Conservation (phyloP, 2,113 vertebrate species). For the Dipodomys spectabilis region DNA sequence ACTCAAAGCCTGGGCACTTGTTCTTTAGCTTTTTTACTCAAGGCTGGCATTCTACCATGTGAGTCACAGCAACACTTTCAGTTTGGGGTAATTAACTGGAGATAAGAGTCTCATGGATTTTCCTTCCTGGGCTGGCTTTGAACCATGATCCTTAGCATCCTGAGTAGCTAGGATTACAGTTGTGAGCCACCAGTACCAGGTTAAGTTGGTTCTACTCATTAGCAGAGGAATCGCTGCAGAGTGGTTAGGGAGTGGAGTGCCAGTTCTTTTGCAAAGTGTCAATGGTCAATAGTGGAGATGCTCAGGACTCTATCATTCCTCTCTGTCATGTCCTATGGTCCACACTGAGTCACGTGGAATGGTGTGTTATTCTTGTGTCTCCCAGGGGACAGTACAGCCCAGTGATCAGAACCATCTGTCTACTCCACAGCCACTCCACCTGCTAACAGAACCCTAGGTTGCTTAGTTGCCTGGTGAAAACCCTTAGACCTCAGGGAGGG, state of each 20-base stretch:
- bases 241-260: too few species aligned
- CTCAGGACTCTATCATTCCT: background rate
- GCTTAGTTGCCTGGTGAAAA: background rate
- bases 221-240: background rate
- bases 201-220: too few species aligned
- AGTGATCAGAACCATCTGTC: background rate
- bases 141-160: too few species aligned
- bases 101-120: too few species aligned
- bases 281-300: background rate
- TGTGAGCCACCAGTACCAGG: too few species aligned
- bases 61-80: too few species aligned
- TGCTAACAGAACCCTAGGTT: background rate
- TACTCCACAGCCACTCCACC: background rate
- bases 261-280: background rate
- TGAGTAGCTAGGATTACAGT: too few species aligned
- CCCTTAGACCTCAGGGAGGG: background rate
- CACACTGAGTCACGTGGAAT: background rate
- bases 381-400: background rate
- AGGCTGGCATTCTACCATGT: too few species aligned
- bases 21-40: too few species aligned
- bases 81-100: too few species aligned
- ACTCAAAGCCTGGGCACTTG: too few species aligned
- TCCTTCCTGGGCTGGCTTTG: too few species aligned
- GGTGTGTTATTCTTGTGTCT: background rate
- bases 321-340: background rate